Percentiles rank a stretch among this genome's conserved stretches.
These are phyloP conservation scores for Rotaria sp. DNA, from an alignment of 2,888 invertebrate genomes.

Conservation along the genomic window DNA sequence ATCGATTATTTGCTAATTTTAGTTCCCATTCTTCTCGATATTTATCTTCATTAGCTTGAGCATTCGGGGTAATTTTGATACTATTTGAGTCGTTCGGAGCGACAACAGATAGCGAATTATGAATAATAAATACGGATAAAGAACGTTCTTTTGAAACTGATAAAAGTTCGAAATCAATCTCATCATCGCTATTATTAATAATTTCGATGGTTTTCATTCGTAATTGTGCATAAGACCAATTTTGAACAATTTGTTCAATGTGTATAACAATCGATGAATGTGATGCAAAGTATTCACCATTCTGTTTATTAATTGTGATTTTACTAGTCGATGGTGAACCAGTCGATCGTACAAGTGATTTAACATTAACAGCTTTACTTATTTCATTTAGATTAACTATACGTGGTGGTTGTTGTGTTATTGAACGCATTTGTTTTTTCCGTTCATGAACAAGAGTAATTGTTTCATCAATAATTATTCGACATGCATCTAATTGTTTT, in stretches of 20 bases:
- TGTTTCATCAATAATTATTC: not conserved
- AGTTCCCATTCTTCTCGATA: not conserved
- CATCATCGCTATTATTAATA: not conserved
- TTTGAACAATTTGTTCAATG: not conserved
- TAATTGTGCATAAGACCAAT: not conserved
- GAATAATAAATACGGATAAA: not conserved
- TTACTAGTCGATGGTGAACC: not conserved
- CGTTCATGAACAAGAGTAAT: not conserved
- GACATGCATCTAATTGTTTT: not conserved
- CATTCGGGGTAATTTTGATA: not conserved
- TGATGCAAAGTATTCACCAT: not conserved
- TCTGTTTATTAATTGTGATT: not conserved
- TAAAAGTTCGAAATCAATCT: not conserved
- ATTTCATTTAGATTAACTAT: not conserved
- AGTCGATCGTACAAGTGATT: not conserved
- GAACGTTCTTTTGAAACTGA: not conserved
- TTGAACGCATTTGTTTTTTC: not conserved
- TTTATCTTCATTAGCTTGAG: not conserved
- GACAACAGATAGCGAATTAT: not conserved
- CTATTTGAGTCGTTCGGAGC: not conserved
- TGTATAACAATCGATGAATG: not conserved
- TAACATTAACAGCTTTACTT: not conserved
- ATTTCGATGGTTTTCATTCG: not conserved
- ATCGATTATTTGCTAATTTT: not conserved
- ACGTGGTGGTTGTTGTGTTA: not conserved